These are phyloP conservation scores for Enteromius thamalakanensis DNA, from an alignment of 2,797 vertebrate genomes.

Conservation along the genomic window DNA sequence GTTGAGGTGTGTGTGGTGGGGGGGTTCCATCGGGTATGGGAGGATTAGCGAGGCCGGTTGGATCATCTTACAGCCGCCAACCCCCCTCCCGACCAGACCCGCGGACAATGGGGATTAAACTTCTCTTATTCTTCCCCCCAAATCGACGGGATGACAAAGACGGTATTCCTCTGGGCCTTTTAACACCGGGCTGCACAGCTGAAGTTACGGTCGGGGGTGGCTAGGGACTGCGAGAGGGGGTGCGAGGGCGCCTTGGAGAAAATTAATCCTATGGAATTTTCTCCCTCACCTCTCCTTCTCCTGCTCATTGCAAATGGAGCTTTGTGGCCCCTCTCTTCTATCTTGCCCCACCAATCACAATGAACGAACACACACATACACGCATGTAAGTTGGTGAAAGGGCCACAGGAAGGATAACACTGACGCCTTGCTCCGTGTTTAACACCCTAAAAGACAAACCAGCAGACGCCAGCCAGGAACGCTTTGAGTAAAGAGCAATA, in stretches of 20 bases:
- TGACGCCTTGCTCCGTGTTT: constrained; percentile 72
- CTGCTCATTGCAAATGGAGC: constrained; percentile 80
- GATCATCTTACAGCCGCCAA: constrained; percentile 95
- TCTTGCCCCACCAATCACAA: constrained; percentile 58
- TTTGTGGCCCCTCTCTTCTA: constrained; percentile 77
- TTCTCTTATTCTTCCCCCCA: constrained; percentile 85
- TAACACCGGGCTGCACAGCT: constrained; percentile 85
- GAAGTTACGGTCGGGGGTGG: constrained; percentile 76
- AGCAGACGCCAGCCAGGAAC: constrained; percentile 33
- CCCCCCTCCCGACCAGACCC: constrained; percentile 72
- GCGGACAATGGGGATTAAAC: constrained; percentile 87
- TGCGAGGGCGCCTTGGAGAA: constrained; percentile 76
- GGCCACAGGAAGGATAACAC: constrained; percentile 65
- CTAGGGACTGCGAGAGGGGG: constrained; percentile 59
- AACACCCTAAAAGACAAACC: constrained; percentile 49
- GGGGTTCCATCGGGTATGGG: constrained; percentile 88
- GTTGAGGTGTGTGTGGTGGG: constrained; percentile 71
- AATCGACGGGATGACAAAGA: constrained; percentile 86
- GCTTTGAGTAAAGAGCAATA: constrained; percentile 60
- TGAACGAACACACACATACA: constrained; percentile 66
- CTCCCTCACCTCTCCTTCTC: constrained; percentile 64
- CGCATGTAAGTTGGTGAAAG: constrained; percentile 71
- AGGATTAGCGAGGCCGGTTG: constrained; percentile 98
- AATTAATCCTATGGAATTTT: constrained; percentile 87
- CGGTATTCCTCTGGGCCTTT: constrained; percentile 87